Conservation (phyloP, 2,888 invertebrate species). For the Eristalinus aeneus region DNA sequence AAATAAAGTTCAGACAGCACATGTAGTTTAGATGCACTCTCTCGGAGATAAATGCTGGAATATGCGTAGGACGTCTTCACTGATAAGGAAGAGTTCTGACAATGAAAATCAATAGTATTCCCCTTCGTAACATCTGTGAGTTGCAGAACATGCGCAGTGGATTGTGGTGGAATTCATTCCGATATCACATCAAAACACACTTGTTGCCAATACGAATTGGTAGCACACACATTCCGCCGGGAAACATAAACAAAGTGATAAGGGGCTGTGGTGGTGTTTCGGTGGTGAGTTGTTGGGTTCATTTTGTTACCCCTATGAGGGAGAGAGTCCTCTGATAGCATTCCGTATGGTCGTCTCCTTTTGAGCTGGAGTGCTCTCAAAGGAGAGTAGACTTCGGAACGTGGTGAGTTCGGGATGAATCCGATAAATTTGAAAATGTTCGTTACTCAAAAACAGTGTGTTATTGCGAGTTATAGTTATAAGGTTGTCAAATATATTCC, state of each 20-base stretch:
- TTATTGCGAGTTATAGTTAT: too few species aligned
- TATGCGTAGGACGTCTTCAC: constrained; percentile 59
- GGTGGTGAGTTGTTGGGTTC: background rate
- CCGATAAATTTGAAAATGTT: background rate
- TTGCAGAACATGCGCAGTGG: constrained; percentile 68
- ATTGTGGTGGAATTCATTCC: constrained; percentile 4
- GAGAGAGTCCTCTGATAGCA: background rate
- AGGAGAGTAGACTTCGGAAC: background rate
- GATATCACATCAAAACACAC: constrained; percentile 49
- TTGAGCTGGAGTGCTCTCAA: background rate
- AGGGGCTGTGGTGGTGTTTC: constrained; percentile 6
- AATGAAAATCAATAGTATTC: constrained; percentile 61
- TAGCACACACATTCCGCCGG: constrained; percentile 17
- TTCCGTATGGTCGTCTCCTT: background rate
- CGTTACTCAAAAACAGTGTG: background rate
- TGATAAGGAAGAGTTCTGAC: constrained; percentile 39
- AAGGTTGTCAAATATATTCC: too few species aligned
- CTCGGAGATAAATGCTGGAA: constrained; percentile 37
- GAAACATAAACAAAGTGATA: constrained; percentile 35
- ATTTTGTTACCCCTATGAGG: background rate
- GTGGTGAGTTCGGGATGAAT: background rate
- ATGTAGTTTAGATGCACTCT: background rate
- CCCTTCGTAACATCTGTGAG: constrained; percentile 39
- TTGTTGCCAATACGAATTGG: constrained; percentile 27
- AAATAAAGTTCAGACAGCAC: constrained; percentile 38